Base-by-base conservation (phyloP, 2,888 invertebrate species). In the Aphodius granarius region DNA sequence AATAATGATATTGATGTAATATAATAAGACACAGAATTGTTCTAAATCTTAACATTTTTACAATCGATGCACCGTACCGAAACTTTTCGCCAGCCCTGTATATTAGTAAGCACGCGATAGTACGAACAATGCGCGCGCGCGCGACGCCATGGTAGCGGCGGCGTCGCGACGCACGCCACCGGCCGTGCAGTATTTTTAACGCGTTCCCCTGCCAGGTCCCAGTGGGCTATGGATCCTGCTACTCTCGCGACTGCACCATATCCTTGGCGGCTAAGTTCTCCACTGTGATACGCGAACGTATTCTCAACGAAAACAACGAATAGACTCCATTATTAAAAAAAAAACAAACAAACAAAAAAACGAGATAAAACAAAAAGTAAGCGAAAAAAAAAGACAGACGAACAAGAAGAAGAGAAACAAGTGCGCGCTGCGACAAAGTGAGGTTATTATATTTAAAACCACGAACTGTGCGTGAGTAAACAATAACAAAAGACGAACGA, bases 401-500 rank as follows among this genome's bases (percentile, higher is more conserved):
- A 15, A 21, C 5, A 68, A 68, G 15, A 5, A 68, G 68, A 19
- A 68, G 22, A 21, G 68, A 68, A 65, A 19, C 18, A 19, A 19
- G 19, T 22, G 20, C 20, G 20, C 15, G 22, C 15, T 18, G 16
- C 20, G 21, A 18, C 43, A 43, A 13, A 43, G 43, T 43, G 43
- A 43, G 43, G 43, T 43, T 43, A 43, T 43, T 43, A 13, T 43
- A 4, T 43, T 43, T 9, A 43, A 6, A 43, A 2, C 2, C 43
- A 43, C 43, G 43, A 43, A 3, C 43, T 9, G 43, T 68, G 68
- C 4, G 68, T 68, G 68, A 15, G 68, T 9, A 19, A 68, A 18
- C 15, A 68, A 68, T 18, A 68, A 17, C 68, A 73, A 73, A 21
- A 65, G 43, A 17, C 43, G 20, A 63, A 43, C 64, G 65, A 66